Evolutionary conservation across 2,888 invertebrate species (phyloP).

Genomic region (Caenorhabditis auriculariae): DNA sequence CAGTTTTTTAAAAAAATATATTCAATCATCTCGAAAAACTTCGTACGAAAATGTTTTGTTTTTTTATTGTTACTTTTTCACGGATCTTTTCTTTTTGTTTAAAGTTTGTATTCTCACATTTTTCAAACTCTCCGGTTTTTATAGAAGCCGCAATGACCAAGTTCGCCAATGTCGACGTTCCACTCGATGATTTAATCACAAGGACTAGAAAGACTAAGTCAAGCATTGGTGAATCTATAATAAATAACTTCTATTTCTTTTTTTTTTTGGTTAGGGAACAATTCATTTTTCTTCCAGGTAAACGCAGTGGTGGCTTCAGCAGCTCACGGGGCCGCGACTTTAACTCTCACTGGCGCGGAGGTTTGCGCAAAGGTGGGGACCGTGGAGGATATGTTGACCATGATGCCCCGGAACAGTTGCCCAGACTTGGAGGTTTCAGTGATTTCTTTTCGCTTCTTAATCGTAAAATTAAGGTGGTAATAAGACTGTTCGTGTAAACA

Average conservation of each 20-base stretch:
- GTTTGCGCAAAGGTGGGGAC: constrained; percentile 6
- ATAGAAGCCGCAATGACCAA: constrained; percentile 18
- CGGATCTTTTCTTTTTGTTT: constrained; percentile 1
- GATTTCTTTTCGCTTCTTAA: neutral
- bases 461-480: constrained; percentile 9
- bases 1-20: too few species aligned
- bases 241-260: neutral
- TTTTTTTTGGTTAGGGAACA: constrained; percentile 7
- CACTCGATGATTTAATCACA: constrained; percentile 39
- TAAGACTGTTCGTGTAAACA: constrained; percentile 28
- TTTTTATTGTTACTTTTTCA: constrained; percentile 1
- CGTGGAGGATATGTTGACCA: constrained; percentile 22
- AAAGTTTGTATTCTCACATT: neutral
- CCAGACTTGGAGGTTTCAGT: neutral
- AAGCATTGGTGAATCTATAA: constrained; percentile 11
- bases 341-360: too few species aligned
- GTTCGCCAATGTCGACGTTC: constrained; percentile 30
- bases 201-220: constrained; percentile 21
- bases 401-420: constrained; percentile 4
- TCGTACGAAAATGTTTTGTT: too few species aligned
- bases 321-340: neutral
- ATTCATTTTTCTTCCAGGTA: constrained; percentile 8
- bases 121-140: neutral
- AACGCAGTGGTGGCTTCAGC: constrained; percentile 6
- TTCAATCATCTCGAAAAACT: too few species aligned